Percentiles rank a stretch among this genome's conserved stretches.
Conservation (phyloP, 1,140 invertebrate genomes). For the Asbolus verrucosus region DNA sequence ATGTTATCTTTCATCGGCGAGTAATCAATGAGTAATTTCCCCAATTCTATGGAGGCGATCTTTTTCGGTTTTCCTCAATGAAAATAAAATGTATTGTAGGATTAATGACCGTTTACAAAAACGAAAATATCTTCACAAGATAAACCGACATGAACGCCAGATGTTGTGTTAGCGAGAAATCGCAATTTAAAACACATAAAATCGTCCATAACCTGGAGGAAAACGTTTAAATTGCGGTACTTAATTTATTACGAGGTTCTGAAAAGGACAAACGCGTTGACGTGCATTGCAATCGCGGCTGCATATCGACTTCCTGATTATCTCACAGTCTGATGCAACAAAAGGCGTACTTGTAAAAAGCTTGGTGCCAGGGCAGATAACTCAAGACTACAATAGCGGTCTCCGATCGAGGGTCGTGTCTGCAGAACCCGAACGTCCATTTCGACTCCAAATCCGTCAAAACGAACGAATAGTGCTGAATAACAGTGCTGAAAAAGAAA, state of each 20-base stretch:
- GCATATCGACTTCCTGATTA: slow-evolving; percentile 11
- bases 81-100: too few relatives aligned
- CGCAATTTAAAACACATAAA: too few relatives aligned
- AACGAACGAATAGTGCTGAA: slow-evolving; percentile 93
- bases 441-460: slow-evolving; percentile 93
- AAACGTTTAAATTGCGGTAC: too few relatives aligned
- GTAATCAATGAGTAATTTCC: background rate
- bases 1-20: too few relatives aligned
- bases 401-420: slow-evolving; percentile 86
- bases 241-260: too few relatives aligned
- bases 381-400: slow-evolving; percentile 84
- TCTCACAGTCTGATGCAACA: slow-evolving; percentile 54
- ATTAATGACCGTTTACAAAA: too few relatives aligned
- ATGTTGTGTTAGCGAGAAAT: too few relatives aligned
- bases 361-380: slow-evolving; percentile 94
- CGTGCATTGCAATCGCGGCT: background rate
- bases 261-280: background rate
- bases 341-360: slow-evolving; percentile 92
- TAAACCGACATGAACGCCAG: background rate
- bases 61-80: background rate
- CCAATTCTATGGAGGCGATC: too few relatives aligned
- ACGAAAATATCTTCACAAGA: too few relatives aligned
- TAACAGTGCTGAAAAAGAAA: slow-evolving; percentile 72
- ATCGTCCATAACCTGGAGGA: too few relatives aligned
- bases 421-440: slow-evolving; percentile 96